Evolutionary conservation across 2,113 vertebrate species (phyloP).

Genomic region (Melanocharis versteri): DNA sequence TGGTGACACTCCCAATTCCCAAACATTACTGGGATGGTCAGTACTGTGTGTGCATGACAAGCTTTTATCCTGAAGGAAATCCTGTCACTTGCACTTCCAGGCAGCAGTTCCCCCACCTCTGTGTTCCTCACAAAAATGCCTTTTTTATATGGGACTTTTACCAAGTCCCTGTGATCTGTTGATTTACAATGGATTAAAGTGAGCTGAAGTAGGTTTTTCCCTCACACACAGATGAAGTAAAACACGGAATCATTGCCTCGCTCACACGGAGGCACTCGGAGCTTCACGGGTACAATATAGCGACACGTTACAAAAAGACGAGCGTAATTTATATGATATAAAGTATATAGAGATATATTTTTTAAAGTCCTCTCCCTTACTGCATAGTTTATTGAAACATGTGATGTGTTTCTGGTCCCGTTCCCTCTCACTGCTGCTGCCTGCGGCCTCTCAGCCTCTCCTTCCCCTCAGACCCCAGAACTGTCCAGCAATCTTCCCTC

Average conservation of each 20-base stretch:
- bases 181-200: neutral
- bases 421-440: neutral
- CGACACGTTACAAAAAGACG: accelerated
- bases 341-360: conserved; percentile 63
- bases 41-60: neutral
- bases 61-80: neutral
- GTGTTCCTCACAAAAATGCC: neutral
- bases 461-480: neutral
- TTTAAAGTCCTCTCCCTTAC: conserved; percentile 30
- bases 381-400: neutral
- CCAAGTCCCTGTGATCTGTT: accelerated
- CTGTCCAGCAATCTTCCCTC: neutral
- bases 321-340: conserved; percentile 27
- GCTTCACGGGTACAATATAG: neutral
- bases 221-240: neutral
- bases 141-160: neutral
- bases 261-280: neutral
- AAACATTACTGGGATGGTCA: neutral
- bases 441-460: neutral
- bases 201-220: neutral
- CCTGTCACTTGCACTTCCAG: neutral
- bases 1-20: neutral
- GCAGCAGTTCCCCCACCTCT: neutral
- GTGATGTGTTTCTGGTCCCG: neutral
- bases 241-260: neutral